Percentiles rank a stretch among this genome's conserved stretches.
phyloP scores from a whole-genome alignment of 2,797 vertebrate genomes.

The Melanogrammus aeglefinus region DNA sequence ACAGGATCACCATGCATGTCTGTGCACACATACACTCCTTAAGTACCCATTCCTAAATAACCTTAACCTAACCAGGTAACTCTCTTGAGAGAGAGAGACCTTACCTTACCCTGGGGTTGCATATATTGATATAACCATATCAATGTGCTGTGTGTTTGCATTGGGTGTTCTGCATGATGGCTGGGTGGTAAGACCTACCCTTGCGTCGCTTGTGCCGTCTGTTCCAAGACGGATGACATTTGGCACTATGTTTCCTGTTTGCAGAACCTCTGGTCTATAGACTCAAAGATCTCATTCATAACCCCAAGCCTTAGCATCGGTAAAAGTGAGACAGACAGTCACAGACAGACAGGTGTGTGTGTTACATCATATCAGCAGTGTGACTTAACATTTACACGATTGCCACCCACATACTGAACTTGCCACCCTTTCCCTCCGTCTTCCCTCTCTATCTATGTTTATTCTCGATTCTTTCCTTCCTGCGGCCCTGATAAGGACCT shows the following conservation, averaged over 20 bases:
- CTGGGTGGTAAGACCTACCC: neutral
- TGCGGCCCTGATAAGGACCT: slow-evolving; percentile 6
- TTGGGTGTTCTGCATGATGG: neutral
- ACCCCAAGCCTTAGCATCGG: neutral
- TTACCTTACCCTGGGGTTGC: neutral
- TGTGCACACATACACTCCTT: neutral
- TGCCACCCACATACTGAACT: neutral
- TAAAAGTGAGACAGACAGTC: neutral
- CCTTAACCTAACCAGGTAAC: neutral
- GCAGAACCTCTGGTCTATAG: neutral
- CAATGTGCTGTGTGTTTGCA: neutral
- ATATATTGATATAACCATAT: neutral
- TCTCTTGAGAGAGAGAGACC: neutral
- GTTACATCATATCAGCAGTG: neutral
- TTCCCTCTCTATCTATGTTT: slow-evolving; percentile 3
- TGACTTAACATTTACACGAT: neutral
- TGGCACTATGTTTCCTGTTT: neutral
- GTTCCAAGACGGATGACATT: neutral
- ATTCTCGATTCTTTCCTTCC: slow-evolving; percentile 3
- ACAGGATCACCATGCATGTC: neutral
- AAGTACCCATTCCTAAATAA: neutral
- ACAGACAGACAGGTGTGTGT: neutral
- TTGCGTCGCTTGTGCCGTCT: neutral
- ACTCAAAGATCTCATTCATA: neutral
- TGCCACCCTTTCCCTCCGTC: neutral